phyloP scores from a whole-genome alignment of 2,113 vertebrate genomes.

The Physeter macrocephalus region DNA sequence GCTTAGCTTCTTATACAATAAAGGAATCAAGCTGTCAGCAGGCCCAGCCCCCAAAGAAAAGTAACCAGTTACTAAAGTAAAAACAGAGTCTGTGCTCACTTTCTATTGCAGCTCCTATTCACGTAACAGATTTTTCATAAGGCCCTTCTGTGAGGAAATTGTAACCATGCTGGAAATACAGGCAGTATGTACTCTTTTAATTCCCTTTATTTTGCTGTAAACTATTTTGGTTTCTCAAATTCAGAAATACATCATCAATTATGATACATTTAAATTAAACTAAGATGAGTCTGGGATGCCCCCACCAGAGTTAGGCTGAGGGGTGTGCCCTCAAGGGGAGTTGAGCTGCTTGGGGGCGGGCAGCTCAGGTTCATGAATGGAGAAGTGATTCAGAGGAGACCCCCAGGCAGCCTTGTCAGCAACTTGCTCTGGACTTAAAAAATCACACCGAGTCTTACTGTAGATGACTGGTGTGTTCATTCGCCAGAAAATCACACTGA shows the following conservation, averaged over 20 bases:
- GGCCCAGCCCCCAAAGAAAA: neutral
- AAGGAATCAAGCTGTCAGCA: neutral
- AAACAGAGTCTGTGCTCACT: neutral
- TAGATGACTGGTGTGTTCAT: rapidly evolving
- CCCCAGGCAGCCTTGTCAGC: neutral
- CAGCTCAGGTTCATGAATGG: rapidly evolving
- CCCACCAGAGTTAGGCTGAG: neutral
- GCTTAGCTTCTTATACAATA: neutral
- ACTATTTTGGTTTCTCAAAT: neutral
- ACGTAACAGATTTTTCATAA: neutral
- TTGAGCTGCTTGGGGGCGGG: rapidly evolving
- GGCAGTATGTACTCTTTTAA: neutral
- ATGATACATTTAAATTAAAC: neutral
- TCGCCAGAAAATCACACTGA: neutral
- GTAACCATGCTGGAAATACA: neutral
- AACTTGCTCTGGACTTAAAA: neutral
- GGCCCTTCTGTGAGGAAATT: neutral
- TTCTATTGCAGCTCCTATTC: neutral
- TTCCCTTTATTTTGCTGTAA: neutral
- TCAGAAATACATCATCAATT: neutral
- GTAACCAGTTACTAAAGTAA: neutral
- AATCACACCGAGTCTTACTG: rapidly evolving
- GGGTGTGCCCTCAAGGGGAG: neutral
- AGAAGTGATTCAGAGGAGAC: neutral
- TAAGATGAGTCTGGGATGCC: too few species aligned